Conservation (phyloP, 2,797 vertebrate genomes). For the Acipenser transmontanus region DNA sequence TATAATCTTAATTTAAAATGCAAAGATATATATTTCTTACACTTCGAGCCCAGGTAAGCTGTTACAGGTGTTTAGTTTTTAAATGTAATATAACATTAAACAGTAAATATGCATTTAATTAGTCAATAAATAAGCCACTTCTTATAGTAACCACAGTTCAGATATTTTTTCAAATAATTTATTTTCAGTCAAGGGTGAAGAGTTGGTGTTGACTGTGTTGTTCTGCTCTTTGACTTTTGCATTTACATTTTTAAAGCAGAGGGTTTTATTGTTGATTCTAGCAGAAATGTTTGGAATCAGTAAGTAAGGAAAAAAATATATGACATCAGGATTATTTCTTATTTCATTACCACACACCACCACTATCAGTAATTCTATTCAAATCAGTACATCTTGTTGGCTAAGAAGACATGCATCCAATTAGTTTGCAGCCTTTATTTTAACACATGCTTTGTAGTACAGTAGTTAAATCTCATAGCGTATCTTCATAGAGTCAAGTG, state of each 20-base stretch:
- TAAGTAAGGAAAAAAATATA: no score
- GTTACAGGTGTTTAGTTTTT: no score
- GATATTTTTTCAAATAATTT: background rate
- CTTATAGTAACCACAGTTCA: no score
- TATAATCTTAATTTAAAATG: no score
- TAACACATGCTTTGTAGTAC: conserved; percentile 59
- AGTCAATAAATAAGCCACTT: no score
- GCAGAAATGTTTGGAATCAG: background rate
- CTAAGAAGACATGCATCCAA: conserved; percentile 39
- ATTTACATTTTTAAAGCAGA: background rate
- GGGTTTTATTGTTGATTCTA: background rate
- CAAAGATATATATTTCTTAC: no score
- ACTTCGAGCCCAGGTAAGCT: no score
- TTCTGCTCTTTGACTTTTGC: background rate
- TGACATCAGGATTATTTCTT: no score
- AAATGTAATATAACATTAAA: no score
- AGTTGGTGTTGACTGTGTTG: no score
- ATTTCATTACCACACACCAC: conserved; percentile 12
- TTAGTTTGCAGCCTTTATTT: conserved; percentile 47
- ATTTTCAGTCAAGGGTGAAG: background rate
- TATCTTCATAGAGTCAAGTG: conserved; percentile 52
- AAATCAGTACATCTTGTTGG: conserved; percentile 24
- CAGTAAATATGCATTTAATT: no score
- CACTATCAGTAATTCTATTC: conserved; percentile 7
- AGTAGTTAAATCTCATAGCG: conserved; percentile 51